A percentile compares a stretch with the other conserved stretches of the same genome.
These are phyloP conservation scores for Aptenodytes forsteri DNA, from an alignment of 2,113 vertebrate species.

Conservation along the genomic window DNA sequence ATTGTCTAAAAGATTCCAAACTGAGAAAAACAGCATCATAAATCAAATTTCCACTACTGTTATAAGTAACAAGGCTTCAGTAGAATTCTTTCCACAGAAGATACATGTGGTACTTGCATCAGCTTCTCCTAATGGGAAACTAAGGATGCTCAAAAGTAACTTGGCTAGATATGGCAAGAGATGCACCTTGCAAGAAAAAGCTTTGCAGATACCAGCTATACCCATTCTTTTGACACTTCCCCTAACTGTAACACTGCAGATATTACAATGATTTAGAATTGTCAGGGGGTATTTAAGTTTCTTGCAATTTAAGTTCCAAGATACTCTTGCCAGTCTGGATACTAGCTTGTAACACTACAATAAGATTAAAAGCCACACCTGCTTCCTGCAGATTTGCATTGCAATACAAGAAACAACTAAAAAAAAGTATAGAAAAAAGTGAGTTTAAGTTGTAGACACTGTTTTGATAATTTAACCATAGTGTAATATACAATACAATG, in stretches of 20 bases:
- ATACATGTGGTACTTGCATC: not conserved
- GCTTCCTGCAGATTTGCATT: not conserved
- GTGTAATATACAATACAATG: not conserved
- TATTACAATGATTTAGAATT: not conserved
- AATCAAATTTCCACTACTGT: not conserved
- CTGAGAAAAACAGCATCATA: fast-evolving
- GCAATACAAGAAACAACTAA: not conserved
- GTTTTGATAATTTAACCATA: not conserved
- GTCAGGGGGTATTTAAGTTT: not conserved
- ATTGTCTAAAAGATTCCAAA: not conserved
- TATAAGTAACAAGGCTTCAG: not conserved
- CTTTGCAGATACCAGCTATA: not conserved
- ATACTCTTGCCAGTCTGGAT: not conserved
- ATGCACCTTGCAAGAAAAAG: not conserved
- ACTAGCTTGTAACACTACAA: not conserved
- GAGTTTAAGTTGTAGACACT: not conserved
- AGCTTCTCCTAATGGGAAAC: not conserved
- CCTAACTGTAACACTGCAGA: not conserved
- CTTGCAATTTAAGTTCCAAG: not conserved
- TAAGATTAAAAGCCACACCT: not conserved
- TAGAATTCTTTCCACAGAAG: not conserved
- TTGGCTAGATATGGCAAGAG: not conserved
- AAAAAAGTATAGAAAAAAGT: not conserved
- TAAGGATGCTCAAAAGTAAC: not conserved
- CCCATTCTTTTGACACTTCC: not conserved